These are phyloP conservation scores for Mylabris phalerata DNA, from an alignment of 1,140 invertebrate genomes.

Conservation along the genomic window DNA sequence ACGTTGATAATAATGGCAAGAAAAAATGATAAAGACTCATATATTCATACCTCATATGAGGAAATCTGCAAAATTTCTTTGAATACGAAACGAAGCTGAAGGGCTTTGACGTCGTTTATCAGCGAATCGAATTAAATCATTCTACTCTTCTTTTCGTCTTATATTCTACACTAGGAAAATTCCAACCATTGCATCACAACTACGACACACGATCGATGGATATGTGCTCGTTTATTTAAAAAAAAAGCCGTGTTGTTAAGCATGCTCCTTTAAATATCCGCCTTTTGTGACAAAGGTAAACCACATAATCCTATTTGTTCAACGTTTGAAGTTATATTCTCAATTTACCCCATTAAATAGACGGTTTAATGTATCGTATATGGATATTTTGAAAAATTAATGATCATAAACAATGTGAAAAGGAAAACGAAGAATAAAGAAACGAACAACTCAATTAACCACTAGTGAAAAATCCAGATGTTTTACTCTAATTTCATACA, in stretches of 20 bases:
- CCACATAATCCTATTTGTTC: constrained; percentile 21
- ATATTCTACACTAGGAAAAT: no score
- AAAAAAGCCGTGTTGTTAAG: constrained; percentile 12
- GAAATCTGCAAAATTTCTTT: not conserved
- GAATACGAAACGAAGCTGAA: constrained; percentile 5
- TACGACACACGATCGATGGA: constrained; percentile 4
- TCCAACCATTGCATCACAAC: no score
- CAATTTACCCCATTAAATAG: constrained; percentile 11
- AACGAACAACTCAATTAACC: no score
- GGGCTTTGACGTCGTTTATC: constrained; percentile 5
- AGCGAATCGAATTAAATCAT: constrained; percentile 14
- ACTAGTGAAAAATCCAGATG: no score
- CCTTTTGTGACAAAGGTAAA: constrained; percentile 15
- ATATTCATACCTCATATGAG: constrained; percentile 1
- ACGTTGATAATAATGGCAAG: no score
- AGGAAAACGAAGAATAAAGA: no score
- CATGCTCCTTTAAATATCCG: constrained; percentile 8
- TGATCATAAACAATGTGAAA: no score
- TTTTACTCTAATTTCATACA: no score
- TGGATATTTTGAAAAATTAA: no score
- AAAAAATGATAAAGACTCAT: no score
- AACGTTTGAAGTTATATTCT: constrained; percentile 15
- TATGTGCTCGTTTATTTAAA: constrained; percentile 15
- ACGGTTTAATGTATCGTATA: no score
- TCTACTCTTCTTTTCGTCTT: not conserved